Base-by-base conservation (phyloP, 2,888 invertebrate species). In the Sarcophaga rosellei region DNA sequence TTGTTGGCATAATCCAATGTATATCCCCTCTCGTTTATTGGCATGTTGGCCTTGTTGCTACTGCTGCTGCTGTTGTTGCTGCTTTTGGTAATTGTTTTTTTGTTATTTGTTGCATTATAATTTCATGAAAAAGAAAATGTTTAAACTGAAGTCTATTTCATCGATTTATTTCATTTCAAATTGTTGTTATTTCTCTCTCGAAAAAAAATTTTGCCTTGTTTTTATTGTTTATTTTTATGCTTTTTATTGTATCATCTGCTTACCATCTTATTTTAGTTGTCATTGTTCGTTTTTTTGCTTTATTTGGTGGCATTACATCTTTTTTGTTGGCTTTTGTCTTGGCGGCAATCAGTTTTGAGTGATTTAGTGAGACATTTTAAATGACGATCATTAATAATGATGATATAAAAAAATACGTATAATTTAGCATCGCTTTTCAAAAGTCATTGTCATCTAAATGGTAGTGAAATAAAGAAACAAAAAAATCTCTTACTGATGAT, bases 291-390 rank as follows among this genome's bases (percentile, higher is more conserved):
- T 21, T 53, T 66, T 1, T 23, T n/a, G 2, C 53, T 35, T 10
- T 10, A 35, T 35, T 35, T 23, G 65, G 63, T 70, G 17, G 23
- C 76, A 69, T 77, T 6, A 25, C 47, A 53, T 12, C 17, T 15
- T 12, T 47, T 47, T 17, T 17, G 4, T 53, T 17, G 11, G 3
- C 5, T 17, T 53, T 53, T 73, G 53, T 11, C 62, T 25, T 17
- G 21, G 35, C 21, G 10, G n/a, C 74, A 73, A 70, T 75, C 73
- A 23, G 20, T 74, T 25, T 75, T 70, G 47, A 70, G 72, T 82
- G 78, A 85, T 85, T 85, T 79, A 82, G 79, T 82, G 68, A 76
- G 78, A 85, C 85, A 79, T 68, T 76, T 82, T 1, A 82, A 75
- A 79, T 82, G 66, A 72, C 63, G 63, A 21, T 57, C 72, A 76